A percentile compares a stretch with the other conserved stretches of the same genome.
phyloP scores from a whole-genome alignment of 2,113 vertebrate genomes.

The Crotalus helleri region DNA sequence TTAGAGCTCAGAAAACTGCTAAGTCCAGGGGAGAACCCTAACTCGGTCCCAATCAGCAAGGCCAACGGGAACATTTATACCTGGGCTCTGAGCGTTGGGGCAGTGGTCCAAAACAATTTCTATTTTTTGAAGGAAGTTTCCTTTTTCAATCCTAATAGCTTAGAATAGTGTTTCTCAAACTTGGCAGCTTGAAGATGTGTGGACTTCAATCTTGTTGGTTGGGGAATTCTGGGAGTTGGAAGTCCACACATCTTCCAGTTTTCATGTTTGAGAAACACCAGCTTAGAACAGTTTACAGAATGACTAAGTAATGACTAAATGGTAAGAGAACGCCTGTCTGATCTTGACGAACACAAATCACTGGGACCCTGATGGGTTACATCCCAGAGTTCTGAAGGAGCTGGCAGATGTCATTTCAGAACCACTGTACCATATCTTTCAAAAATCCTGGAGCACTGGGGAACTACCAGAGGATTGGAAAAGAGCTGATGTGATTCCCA shows the following conservation, averaged over 20 bases:
- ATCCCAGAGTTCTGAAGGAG: too few relatives aligned
- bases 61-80: not conserved
- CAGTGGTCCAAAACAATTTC: not conserved
- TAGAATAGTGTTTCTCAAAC: not conserved
- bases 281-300: not conserved
- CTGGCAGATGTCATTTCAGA: too few relatives aligned
- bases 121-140: not conserved
- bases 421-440: too few relatives aligned
- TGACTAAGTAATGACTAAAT: too few relatives aligned
- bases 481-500: too few relatives aligned
- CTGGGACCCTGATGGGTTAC: too few relatives aligned
- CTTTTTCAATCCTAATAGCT: not conserved
- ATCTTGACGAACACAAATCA: too few relatives aligned
- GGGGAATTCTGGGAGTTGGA: not conserved
- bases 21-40: not conserved
- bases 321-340: too few relatives aligned
- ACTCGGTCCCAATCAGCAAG: too few relatives aligned
- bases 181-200: not conserved
- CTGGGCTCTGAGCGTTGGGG: not conserved
- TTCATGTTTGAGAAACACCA: not conserved
- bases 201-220: not conserved
- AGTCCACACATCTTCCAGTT: not conserved
- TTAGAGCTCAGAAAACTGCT: not conserved
- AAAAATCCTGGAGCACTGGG: too few relatives aligned
- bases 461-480: too few relatives aligned